phyloP scores from a whole-genome alignment of 2,888 invertebrate genomes.

The Villa cingulata region DNA sequence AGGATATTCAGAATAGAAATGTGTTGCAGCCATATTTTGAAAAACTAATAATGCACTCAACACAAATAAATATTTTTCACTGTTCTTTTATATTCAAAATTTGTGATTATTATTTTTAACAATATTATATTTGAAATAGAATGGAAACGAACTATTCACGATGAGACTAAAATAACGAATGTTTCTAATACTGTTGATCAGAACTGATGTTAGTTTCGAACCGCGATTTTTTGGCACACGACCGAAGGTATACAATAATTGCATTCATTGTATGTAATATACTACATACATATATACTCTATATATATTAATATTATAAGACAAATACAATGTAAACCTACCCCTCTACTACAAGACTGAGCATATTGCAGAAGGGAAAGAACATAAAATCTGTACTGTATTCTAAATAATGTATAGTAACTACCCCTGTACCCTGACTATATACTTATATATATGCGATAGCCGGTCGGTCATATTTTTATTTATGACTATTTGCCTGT shows the following conservation, averaged over 20 bases:
- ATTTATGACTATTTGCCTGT: slow-evolving; percentile 8
- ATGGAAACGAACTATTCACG: slow-evolving; percentile 26
- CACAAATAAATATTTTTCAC: no score
- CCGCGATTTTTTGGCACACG: slow-evolving; percentile 14
- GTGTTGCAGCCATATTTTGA: slow-evolving; percentile 31
- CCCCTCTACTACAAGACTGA: background rate
- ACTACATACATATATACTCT: background rate
- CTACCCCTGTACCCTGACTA: slow-evolving; percentile 12
- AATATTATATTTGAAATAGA: no score
- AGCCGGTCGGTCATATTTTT: slow-evolving; percentile 10
- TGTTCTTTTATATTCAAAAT: no score
- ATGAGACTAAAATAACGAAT: slow-evolving; percentile 25
- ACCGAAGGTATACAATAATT: background rate
- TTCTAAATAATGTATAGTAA: slow-evolving; percentile 3
- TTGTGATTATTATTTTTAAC: background rate
- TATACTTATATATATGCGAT: no score
- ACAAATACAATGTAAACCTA: no score
- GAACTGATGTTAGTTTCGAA: slow-evolving; percentile 17
- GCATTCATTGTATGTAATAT: no score
- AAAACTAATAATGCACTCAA: no score
- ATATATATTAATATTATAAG: no score
- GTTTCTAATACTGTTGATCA: slow-evolving; percentile 16
- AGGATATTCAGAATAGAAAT: slow-evolving; percentile 26
- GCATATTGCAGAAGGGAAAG: background rate
- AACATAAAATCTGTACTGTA: background rate